Percentiles rank a stretch among this genome's conserved stretches.
Conservation (phyloP, 2,888 invertebrate species). For the Latheticus oryzae region DNA sequence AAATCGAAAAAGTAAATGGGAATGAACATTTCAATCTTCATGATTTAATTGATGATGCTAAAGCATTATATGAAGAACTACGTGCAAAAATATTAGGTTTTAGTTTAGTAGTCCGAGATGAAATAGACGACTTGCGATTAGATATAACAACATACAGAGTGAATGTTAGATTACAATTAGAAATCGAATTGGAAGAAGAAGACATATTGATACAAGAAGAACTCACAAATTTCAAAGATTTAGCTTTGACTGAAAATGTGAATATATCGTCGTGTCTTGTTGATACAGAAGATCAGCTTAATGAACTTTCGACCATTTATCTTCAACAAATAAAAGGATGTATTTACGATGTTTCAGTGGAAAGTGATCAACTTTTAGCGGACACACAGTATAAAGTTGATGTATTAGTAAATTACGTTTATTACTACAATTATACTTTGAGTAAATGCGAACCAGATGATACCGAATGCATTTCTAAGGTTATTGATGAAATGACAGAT, state of each 20-base stretch:
- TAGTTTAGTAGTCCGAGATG: conserved; percentile 4
- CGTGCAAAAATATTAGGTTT: conserved; percentile 1
- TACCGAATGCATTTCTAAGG: background rate
- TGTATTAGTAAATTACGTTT: background rate
- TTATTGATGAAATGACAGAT: conserved; percentile 3
- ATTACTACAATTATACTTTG: background rate
- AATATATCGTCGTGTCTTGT: conserved; percentile 15
- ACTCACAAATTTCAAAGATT: background rate
- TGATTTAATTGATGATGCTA: conserved; percentile 5
- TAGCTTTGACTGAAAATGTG: background rate
- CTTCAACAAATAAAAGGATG: background rate
- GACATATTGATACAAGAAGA: background rate
- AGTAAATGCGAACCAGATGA: conserved; percentile 6
- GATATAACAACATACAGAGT: background rate
- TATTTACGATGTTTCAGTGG: background rate
- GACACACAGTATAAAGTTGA: conserved; percentile 7
- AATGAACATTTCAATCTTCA: background rate
- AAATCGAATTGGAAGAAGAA: conserved; percentile 2
- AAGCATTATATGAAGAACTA: conserved; percentile 4
- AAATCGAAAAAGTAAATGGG: no score
- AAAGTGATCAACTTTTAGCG: background rate
- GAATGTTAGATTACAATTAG: conserved; percentile 1
- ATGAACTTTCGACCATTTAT: background rate
- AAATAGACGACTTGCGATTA: background rate
- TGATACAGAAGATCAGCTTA: conserved; percentile 2